Evolutionary conservation across 2,113 vertebrate genomes (phyloP).

Genomic region (Gymnocephalus cernua): DNA sequence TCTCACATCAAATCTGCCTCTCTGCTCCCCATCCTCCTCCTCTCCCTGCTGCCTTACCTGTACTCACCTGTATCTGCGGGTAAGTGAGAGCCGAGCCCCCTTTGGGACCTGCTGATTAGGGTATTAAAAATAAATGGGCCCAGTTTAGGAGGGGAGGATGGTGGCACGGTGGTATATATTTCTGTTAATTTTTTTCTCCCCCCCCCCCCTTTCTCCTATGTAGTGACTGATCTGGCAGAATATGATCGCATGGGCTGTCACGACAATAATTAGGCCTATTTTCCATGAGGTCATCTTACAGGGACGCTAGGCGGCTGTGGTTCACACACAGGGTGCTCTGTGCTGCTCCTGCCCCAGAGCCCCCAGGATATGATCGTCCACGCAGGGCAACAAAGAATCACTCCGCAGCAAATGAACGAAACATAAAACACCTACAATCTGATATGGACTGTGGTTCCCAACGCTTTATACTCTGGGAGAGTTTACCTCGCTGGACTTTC

Average conservation of each 20-base stretch:
- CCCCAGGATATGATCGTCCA: constrained; percentile 78
- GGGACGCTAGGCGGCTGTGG: constrained; percentile 85
- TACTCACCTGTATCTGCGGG: constrained; percentile 75
- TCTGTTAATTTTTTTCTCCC: constrained; percentile 83
- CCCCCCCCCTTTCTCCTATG: constrained; percentile 54
- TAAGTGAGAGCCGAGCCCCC: constrained; percentile 72
- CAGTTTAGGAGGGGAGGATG: constrained; percentile 70
- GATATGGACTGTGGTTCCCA: constrained; percentile 70
- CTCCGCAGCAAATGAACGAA: constrained; percentile 77
- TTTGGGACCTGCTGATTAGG: constrained; percentile 81
- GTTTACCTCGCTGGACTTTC: constrained; percentile 51
- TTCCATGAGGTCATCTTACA: constrained; percentile 87
- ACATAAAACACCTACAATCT: constrained; percentile 79
- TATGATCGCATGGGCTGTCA: constrained; percentile 87
- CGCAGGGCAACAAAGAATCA: constrained; percentile 78
- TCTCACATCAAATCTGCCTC: neutral
- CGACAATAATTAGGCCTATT: constrained; percentile 87
- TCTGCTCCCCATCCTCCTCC: constrained; percentile 1
- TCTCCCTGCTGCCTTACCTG: constrained; percentile 61
- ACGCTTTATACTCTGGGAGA: constrained; percentile 58
- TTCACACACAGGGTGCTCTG: constrained; percentile 84
- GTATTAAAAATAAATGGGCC: constrained; percentile 86
- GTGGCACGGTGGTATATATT: constrained; percentile 82
- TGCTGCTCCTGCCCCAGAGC: constrained; percentile 73
- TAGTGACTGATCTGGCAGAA: constrained; percentile 85